Base-by-base conservation (phyloP, 2,113 vertebrate species). In the Oophaga pumilio region DNA sequence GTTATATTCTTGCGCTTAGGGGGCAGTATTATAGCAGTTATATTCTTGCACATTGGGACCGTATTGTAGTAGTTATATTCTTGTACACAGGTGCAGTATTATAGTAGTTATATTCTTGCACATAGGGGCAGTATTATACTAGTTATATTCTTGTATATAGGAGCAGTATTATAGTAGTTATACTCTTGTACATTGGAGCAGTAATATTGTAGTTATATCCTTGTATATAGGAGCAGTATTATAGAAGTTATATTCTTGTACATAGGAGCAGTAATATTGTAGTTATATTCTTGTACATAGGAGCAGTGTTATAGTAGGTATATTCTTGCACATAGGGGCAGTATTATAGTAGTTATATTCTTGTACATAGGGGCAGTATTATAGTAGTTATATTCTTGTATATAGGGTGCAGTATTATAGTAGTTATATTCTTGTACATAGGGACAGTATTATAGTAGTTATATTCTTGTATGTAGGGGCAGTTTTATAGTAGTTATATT, bases 291-390 rank as follows among this genome's bases (percentile, higher is more conserved):
- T 66, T 66, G 64, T 66, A 66, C n/a, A 66, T 66, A 24, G 64
- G 64, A 8, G 64, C 64, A 71, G 68, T 71, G 33, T 71, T 33
- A 71, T 71, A 71, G 68, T 33, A 66, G 22, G 24, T 66, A 66
- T 24, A 24, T 24, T 66, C 64, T 24, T 66, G 64, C 24, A 66
- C 64, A 24, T 66, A 66, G 64, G 20, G 9, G 64, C n/a, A 66
- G 64, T 66, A 66, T 66, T 66, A 33, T 71, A 71, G 68, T 71
- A 71, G 68, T 33, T 71, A 71, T 71, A 71, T 33, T 71, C 68
- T 33, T 71, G 68, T 71, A 66, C 64, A 12, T 66, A 11, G 22
- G 20, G 3, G 33, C 33, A 43, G 53, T 56, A 56, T 56, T 56
- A 56, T 56, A 56, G 53, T 11, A 56, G 53, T 56, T 56, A 56